These are phyloP conservation scores for Trissolcus brochymenae DNA, from an alignment of 2,888 invertebrate species.

Conservation along the genomic window DNA sequence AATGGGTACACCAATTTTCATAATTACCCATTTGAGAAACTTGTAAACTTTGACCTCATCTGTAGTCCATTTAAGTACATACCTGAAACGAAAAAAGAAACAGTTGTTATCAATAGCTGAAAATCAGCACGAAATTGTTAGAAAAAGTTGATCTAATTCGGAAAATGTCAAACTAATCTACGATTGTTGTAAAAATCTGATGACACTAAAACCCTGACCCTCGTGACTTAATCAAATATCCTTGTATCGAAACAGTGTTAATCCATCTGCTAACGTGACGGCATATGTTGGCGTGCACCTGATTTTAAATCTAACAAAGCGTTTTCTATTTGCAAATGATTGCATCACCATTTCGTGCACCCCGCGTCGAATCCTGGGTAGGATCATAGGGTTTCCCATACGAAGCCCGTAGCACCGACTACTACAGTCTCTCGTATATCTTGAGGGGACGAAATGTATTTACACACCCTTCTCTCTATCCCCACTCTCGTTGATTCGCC, in stretches of 20 bases:
- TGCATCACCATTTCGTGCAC: constrained; percentile 25
- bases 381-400: constrained; percentile 31
- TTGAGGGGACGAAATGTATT: constrained; percentile 32
- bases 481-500: constrained; percentile 29
- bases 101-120: no score
- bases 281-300: constrained; percentile 22
- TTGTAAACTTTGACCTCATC: no score
- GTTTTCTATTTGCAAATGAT: constrained; percentile 35
- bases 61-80: no score
- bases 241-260: background rate
- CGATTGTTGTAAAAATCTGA: no score
- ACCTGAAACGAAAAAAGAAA: no score
- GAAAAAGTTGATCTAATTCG: no score
- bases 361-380: constrained; percentile 25
- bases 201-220: no score
- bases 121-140: no score
- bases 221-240: background rate
- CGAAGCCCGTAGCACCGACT: constrained; percentile 17
- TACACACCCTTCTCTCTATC: constrained; percentile 34
- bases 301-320: constrained; percentile 27
- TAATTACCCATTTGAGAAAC: no score
- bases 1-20: no score
- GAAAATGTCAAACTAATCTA: no score
- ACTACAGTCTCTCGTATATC: constrained; percentile 8
- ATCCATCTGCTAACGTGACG: no score